phyloP scores from a whole-genome alignment of 2,888 invertebrate species.

The Pyralis farinalis region DNA sequence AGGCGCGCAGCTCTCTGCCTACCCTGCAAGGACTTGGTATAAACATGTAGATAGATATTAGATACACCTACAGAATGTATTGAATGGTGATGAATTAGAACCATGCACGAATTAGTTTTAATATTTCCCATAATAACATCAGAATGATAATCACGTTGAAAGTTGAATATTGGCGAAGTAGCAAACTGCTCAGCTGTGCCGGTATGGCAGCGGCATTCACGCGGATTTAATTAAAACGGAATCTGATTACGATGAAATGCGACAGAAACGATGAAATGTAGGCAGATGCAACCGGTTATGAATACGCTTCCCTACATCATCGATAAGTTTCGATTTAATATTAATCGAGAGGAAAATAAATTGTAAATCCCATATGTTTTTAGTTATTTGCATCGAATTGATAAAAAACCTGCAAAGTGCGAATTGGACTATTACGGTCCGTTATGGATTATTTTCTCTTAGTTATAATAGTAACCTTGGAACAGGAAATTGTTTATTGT shows the following conservation, averaged over 20 bases:
- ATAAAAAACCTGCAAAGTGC: too few relatives aligned
- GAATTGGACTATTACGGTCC: too few relatives aligned
- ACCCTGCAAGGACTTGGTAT: too few relatives aligned
- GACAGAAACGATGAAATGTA: conserved; percentile 8
- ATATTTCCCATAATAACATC: not conserved
- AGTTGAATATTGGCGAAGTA: conserved; percentile 25
- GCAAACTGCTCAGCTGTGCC: conserved; percentile 7
- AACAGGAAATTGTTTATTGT: too few relatives aligned
- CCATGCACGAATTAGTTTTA: not conserved
- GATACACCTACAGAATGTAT: too few relatives aligned
- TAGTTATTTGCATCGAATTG: too few relatives aligned
- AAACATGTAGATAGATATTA: too few relatives aligned
- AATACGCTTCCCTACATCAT: not conserved
- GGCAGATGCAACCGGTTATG: not conserved
- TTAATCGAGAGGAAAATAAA: not conserved
- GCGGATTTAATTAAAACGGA: conserved; percentile 45
- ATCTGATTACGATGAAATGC: conserved; percentile 33
- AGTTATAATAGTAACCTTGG: too few relatives aligned
- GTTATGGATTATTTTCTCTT: too few relatives aligned
- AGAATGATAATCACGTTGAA: conserved; percentile 20
- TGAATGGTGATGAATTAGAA: too few relatives aligned
- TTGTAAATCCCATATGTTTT: not conserved
- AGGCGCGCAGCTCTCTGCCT: too few relatives aligned
- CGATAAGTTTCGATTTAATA: not conserved
- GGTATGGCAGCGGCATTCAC: conserved; percentile 26